Base-by-base conservation (phyloP, 2,888 invertebrate genomes). In the Temnothorax unifasciatus region DNA sequence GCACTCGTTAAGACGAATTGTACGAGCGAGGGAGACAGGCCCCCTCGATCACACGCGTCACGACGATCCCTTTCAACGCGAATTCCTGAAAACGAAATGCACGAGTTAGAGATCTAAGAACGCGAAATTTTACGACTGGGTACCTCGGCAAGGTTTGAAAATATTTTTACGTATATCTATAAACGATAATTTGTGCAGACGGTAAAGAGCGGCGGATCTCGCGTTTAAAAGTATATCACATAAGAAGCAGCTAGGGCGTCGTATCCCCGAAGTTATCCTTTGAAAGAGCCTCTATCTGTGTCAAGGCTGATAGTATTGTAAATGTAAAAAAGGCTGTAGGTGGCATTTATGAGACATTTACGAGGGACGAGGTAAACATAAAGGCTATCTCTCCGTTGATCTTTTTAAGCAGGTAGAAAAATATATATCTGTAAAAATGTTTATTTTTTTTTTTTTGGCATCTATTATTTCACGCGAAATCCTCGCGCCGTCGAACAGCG, bases 1-100 rank as follows among this genome's bases (percentile, higher is more conserved):
- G 74, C 71, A 61, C 77, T 86, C 34, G 81, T 77, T 81, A 82
- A 76, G 83, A 81, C 82, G 64, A 86, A 88, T 88, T 84, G 81
- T 75, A 73, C 76, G 61, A 79, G 64, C 44, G 77, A 85, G 66
- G 69, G 81, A 77, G 64, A 59, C 15, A 47, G 52, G 5, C 9
- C 8, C 34, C 11, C 57, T 47, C 41, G 57, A 44, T 18, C 18
- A 13, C n/a, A 18, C 29, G 38, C 41, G 25, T n/a, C 44, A 29
- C n/a, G 74, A 29, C n/a, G 41, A 29, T 29, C 21, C 11, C 29
- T 41, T 59, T 25, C 44, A 13, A 34, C 44, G 44, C 21, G 44
- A 74, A 13, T 25, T 59, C 4, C 34, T 34, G 34, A 59, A 47
- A 29, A 15, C 1, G 15, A 25, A 47, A 47, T 44, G 6, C 25